These are phyloP conservation scores for Poeciliopsis infans DNA, from an alignment of 2,797 vertebrate species.

Conservation along the genomic window DNA sequence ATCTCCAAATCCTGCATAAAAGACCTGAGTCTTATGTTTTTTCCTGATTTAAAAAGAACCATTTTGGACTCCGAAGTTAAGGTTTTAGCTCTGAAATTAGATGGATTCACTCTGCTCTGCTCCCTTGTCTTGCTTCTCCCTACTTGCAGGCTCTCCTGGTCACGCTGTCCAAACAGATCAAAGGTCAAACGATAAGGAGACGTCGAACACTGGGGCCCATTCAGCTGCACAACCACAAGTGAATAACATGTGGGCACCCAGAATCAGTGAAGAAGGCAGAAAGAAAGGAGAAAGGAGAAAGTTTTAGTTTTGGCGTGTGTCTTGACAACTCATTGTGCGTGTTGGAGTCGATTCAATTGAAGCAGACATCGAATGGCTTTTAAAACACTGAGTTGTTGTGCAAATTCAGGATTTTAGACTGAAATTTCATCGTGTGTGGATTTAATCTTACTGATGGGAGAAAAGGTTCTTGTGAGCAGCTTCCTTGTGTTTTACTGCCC, in stretches of 20 bases:
- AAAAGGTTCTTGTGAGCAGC: neutral
- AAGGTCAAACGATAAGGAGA: conserved; percentile 80
- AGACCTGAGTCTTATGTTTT: neutral
- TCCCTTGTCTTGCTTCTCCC: conserved; percentile 34
- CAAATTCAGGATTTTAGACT: conserved; percentile 31
- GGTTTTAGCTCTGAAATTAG: conserved; percentile 14
- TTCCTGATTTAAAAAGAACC: neutral
- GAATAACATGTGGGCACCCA: conserved; percentile 63
- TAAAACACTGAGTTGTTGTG: conserved; percentile 48
- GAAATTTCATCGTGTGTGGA: conserved; percentile 18
- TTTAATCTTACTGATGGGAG: neutral
- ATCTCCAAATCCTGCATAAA: neutral
- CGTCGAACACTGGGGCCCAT: conserved; percentile 74
- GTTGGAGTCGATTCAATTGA: conserved; percentile 34
- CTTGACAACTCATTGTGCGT: conserved; percentile 55
- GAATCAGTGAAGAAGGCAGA: conserved; percentile 31
- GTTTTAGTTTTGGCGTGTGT: conserved; percentile 46
- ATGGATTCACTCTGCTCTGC: conserved; percentile 15
- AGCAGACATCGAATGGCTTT: conserved; percentile 27
- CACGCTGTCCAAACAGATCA: conserved; percentile 82
- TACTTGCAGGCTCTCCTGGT: conserved; percentile 57
- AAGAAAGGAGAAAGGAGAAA: conserved; percentile 25
- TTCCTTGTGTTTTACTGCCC: conserved; percentile 16
- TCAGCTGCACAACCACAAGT: conserved; percentile 58
- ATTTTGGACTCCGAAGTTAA: neutral